These are phyloP conservation scores for Argopecten irradians DNA, from an alignment of 1,140 invertebrate genomes.

Conservation along the genomic window DNA sequence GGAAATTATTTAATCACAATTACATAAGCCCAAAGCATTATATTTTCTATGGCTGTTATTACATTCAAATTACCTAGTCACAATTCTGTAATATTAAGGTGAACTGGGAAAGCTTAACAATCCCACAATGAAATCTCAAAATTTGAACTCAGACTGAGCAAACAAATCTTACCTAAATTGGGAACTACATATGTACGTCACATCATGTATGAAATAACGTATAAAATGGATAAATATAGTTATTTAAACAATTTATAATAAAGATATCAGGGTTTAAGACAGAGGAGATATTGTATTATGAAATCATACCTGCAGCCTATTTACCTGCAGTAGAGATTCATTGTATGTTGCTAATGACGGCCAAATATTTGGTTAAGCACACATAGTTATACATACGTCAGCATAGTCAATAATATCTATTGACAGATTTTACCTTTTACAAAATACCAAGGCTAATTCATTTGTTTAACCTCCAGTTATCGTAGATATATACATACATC, in stretches of 20 bases:
- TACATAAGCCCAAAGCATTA: no score
- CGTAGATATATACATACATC: not conserved
- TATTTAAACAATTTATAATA: no score
- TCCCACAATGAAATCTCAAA: not conserved
- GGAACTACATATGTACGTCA: no score
- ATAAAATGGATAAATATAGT: no score
- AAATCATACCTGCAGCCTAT: not conserved
- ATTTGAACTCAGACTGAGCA: not conserved
- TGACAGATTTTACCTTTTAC: not conserved
- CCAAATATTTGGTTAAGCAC: not conserved
- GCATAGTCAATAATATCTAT: not conserved
- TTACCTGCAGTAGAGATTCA: not conserved
- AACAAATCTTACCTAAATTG: not conserved
- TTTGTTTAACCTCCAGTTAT: not conserved
- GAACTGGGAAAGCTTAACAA: not conserved
- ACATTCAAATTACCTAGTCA: no score
- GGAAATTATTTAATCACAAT: no score
- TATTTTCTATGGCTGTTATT: no score
- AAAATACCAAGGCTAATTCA: not conserved
- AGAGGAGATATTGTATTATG: not conserved
- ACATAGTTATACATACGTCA: not conserved
- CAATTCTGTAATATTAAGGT: no score
- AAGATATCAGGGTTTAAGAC: not conserved
- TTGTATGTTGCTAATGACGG: constrained; percentile 1
- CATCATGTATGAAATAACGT: not conserved